Conservation (phyloP, 2,797 vertebrate species). For the Cryptoprocta ferox region DNA sequence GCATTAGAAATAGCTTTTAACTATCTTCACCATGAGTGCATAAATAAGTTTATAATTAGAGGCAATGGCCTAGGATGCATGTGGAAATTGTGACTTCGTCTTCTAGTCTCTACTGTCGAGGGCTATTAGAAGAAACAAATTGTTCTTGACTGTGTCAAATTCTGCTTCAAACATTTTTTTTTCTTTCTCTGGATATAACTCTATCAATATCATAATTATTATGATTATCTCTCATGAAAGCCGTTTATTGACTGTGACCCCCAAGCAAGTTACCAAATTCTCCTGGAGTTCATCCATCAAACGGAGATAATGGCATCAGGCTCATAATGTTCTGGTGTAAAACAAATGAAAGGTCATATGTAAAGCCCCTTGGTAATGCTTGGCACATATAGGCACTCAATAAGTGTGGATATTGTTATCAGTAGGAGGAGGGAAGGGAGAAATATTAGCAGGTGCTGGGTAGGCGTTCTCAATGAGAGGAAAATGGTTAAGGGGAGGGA, state of each 20-base stretch:
- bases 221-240: neutral
- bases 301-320: neutral
- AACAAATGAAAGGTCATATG: neutral
- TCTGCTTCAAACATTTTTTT: neutral
- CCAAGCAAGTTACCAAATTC: neutral
- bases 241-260: neutral
- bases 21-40: neutral
- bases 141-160: neutral
- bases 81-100: neutral
- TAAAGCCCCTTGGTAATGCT: neutral
- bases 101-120: neutral
- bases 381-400: rapidly evolving
- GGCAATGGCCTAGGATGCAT: neutral
- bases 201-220: neutral
- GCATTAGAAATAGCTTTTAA: neutral
- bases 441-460: neutral
- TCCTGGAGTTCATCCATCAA: neutral
- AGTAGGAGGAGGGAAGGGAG: neutral
- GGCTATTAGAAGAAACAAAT: neutral
- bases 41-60: neutral
- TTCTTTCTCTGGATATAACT: neutral
- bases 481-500: neutral
- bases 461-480: neutral
- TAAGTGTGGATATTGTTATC: neutral
- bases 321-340: neutral